These are phyloP conservation scores for Drosophila multiciliata DNA, from an alignment of 2,888 invertebrate species.

Conservation along the genomic window DNA sequence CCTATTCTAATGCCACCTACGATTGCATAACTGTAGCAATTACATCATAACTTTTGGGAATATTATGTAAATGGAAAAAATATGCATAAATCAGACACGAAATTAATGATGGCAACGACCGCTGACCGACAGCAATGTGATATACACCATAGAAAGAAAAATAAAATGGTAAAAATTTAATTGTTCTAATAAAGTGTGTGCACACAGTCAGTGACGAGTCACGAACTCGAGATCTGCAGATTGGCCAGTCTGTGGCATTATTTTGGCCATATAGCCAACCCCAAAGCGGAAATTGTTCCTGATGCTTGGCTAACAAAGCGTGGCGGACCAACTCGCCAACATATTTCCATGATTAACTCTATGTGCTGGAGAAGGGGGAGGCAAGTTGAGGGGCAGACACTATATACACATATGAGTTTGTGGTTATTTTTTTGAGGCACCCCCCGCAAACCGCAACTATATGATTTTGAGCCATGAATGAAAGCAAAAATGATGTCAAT, in stretches of 20 bases:
- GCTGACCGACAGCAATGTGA: constrained; percentile 17
- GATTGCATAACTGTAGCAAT: constrained; percentile 25
- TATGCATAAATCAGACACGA: constrained; percentile 23
- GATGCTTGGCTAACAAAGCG: constrained; percentile 85
- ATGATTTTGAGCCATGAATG: constrained; percentile 70
- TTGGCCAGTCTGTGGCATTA: constrained; percentile 31
- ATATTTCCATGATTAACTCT: constrained; percentile 68
- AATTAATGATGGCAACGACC: constrained; percentile 63
- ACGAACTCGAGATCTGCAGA: constrained; percentile 50
- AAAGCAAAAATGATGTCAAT: constrained; percentile 82
- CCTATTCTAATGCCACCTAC: constrained; percentile 1
- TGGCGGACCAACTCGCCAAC: constrained; percentile 76
- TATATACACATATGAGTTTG: not conserved
- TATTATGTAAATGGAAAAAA: constrained; percentile 45
- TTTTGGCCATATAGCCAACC: constrained; percentile 35
- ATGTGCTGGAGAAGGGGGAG: not conserved
- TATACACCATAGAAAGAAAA: constrained; percentile 24
- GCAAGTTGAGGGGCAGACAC: not conserved
- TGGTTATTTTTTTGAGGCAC: constrained; percentile 7
- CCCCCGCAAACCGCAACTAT: constrained; percentile 65
- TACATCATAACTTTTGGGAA: constrained; percentile 13
- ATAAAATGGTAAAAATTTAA: constrained; percentile 47
- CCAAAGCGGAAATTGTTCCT: constrained; percentile 83
- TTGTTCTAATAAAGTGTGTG: constrained; percentile 75
- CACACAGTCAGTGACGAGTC: constrained; percentile 51